Evolutionary conservation across 1,140 invertebrate genomes (phyloP), one percentile per base, ranked within the genome.

Genomic region (Ips typographus): DNA sequence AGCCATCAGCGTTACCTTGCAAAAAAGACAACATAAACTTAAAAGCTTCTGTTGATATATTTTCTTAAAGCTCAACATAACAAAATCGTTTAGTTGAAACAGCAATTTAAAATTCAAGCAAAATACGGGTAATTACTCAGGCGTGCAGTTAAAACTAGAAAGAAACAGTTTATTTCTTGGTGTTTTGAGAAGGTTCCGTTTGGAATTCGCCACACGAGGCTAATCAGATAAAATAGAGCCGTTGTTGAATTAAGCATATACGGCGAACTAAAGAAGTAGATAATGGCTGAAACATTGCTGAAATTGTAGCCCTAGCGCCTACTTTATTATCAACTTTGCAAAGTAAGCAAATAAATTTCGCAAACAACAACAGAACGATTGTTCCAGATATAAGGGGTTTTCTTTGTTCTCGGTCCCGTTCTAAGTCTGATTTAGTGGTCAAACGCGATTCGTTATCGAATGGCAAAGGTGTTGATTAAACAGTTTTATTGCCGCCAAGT

Each of bases 271-370:
- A 70, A 70, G 60, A 70, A 70, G 37, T 58, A 64, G 68, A 70
- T 70, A 70, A 70, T 70, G 59, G 68, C 68, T 70, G 68, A 70
- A 70, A 70, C 68, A 70, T 70, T 70, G 68, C 68, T 60, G 68
- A 70, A 70, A 70, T 70, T 70, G 68, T 57, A 64, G 60, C 52
- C 53, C 40, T 57, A n/a, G 60, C 51, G 60, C 68, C n/a, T 52
- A 69, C 60, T 70, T 70, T 58, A 64, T 70, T 70, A 70, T 70
- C 68, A 70, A 70, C 68, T 70, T 64, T 40, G 60, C 51, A 70
- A 69, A 69, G 68, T 70, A 64, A 70, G 52, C 51, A 49, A 56
- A 70, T 64, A 64, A 70, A 63, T 70, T 70, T 64, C 36, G 47
- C 4, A 49, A 47, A n/a, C 40, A 68, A 5, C 44, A 52, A 49